Evolutionary conservation across 2,113 vertebrate genomes (phyloP).

Genomic region (Lutjanus erythropterus): DNA sequence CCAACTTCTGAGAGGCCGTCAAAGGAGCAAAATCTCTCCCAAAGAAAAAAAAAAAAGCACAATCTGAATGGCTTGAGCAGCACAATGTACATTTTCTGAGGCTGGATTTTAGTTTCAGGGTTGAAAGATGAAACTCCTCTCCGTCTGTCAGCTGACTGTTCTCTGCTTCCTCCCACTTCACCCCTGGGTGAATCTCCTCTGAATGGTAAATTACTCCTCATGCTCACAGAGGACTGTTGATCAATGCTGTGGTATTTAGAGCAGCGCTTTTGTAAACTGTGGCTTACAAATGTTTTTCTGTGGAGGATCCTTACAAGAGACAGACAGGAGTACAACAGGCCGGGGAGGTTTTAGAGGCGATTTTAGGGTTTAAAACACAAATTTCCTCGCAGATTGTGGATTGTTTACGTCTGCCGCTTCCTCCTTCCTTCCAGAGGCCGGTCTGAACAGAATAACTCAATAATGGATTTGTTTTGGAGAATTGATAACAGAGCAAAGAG

Average conservation of each 20-base stretch:
- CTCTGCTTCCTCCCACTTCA: not conserved
- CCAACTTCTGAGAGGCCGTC: not conserved
- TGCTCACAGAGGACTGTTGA: slow-evolving; percentile 1
- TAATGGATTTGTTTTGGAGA: no score
- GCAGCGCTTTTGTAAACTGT: not conserved
- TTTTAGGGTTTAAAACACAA: not conserved
- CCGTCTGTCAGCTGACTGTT: not conserved
- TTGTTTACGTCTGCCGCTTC: not conserved
- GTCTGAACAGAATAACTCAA: no score
- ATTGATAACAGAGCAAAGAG: no score
- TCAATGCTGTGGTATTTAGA: slow-evolving; percentile 22
- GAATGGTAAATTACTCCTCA: slow-evolving; percentile 4
- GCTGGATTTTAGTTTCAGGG: not conserved
- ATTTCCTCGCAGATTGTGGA: not conserved
- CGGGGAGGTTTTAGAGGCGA: not conserved
- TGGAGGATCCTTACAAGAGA: not conserved
- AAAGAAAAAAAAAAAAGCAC: no score
- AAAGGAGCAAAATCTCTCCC: not conserved
- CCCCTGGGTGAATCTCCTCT: not conserved
- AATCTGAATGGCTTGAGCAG: not conserved
- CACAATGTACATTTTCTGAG: not conserved
- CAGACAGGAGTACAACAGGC: not conserved
- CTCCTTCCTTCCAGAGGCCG: not conserved
- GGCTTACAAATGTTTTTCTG: not conserved
- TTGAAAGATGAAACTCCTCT: not conserved